Percentiles rank a stretch among this genome's conserved stretches.
Evolutionary conservation across 2,113 vertebrate genomes (phyloP).

Genomic region (Alosa alosa): DNA sequence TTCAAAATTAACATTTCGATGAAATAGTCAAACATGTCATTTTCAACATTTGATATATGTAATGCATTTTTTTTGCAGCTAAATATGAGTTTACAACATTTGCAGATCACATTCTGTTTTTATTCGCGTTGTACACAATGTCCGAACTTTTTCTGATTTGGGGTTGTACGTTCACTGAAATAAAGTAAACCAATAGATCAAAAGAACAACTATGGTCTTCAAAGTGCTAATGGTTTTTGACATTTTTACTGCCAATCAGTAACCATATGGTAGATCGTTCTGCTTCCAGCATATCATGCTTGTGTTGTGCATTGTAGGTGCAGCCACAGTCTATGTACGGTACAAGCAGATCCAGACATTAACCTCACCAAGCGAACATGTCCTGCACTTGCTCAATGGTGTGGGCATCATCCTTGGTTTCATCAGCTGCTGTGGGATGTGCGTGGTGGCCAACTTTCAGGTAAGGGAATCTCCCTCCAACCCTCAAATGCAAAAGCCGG

Average conservation of each 20-base stretch:
- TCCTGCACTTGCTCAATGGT: constrained; percentile 68
- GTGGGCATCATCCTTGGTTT: constrained; percentile 69
- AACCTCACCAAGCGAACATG: constrained; percentile 61
- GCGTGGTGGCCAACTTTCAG: constrained; percentile 81
- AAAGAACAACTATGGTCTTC: neutral
- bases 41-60: too few species aligned
- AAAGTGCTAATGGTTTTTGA: neutral
- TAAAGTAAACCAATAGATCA: neutral
- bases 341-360: constrained; percentile 79
- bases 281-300: neutral
- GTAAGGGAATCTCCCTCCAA: constrained; percentile 35
- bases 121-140: too few species aligned
- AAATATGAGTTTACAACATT: too few species aligned
- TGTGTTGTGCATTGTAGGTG: constrained; percentile 54
- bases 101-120: too few species aligned
- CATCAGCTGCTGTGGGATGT: constrained; percentile 77
- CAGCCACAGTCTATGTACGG: constrained; percentile 76
- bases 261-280: neutral
- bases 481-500: too few species aligned
- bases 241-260: neutral
- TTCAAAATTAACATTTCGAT: too few species aligned
- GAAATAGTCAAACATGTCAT: too few species aligned
- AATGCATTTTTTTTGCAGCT: too few species aligned
- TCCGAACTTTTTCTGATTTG: too few species aligned
- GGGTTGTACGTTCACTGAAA: neutral